These are phyloP conservation scores for Pogoniulus pusillus DNA, from an alignment of 2,797 vertebrate genomes.

Conservation along the genomic window DNA sequence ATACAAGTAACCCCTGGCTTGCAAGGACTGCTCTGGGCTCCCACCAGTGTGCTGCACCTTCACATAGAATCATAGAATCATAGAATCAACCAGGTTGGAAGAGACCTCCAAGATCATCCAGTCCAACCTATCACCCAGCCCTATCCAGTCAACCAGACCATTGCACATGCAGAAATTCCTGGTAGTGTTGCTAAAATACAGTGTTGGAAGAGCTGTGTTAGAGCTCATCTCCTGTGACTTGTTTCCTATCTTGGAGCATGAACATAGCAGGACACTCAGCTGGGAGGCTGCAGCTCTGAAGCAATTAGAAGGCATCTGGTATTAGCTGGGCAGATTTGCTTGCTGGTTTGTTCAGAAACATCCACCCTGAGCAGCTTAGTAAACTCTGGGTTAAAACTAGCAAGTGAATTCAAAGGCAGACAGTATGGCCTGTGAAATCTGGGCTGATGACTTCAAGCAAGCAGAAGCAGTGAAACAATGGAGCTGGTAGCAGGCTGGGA, in stretches of 20 bases:
- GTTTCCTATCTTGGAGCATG: neutral
- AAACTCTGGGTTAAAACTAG: conserved; percentile 37
- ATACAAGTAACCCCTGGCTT: accelerated
- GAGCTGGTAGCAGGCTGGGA: conserved; percentile 16
- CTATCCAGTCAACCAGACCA: too few relatives aligned
- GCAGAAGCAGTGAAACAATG: conserved; percentile 23
- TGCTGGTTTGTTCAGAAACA: neutral
- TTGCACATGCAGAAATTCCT: neutral
- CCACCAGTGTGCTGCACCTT: neutral
- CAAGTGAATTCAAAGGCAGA: conserved; percentile 24
- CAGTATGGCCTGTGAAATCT: conserved; percentile 28
- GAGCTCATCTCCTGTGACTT: neutral
- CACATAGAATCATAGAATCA: too few relatives aligned
- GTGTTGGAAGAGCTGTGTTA: neutral
- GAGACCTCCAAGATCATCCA: too few relatives aligned
- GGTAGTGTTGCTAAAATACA: neutral
- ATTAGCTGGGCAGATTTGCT: neutral
- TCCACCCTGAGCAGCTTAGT: neutral
- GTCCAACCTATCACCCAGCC: too few relatives aligned
- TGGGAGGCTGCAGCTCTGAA: neutral
- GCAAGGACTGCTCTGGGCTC: neutral
- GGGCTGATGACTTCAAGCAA: neutral
- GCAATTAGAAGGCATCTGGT: neutral
- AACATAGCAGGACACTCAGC: neutral
- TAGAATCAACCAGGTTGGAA: too few relatives aligned